Conservation (phyloP, 2,113 vertebrate genomes). For the Anser cygnoides region DNA sequence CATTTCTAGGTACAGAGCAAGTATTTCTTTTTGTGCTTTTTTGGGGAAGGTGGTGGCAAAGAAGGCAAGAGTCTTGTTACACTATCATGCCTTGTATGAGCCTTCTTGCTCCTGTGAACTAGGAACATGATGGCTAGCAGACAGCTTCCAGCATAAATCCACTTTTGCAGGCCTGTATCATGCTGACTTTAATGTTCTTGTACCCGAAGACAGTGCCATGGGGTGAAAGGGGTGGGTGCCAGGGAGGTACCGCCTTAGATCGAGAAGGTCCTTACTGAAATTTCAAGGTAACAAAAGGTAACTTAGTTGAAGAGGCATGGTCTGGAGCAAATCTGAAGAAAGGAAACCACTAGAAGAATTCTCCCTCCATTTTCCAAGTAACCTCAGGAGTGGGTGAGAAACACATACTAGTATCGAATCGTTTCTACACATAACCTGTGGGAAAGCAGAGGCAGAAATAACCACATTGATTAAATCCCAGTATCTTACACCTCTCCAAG, state of each 20-base stretch:
- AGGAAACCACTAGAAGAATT: neutral
- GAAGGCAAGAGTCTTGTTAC: neutral
- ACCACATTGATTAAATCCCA: neutral
- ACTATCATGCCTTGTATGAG: neutral
- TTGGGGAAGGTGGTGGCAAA: neutral
- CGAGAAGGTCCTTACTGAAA: neutral
- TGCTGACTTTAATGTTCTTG: neutral
- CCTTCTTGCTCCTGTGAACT: accelerated
- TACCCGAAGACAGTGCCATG: neutral
- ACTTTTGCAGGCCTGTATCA: neutral
- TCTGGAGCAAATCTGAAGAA: neutral
- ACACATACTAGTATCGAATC: neutral
- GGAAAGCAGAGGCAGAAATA: neutral
- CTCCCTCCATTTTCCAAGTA: neutral
- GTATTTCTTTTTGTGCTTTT: neutral
- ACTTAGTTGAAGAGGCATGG: neutral
- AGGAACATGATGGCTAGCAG: neutral
- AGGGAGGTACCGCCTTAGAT: neutral
- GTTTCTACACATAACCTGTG: neutral
- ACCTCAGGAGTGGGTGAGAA: neutral
- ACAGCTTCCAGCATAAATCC: neutral
- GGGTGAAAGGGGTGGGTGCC: neutral
- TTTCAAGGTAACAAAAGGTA: neutral
- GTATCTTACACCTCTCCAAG: neutral
- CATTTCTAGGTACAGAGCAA: neutral